phyloP scores from a whole-genome alignment of 1,140 invertebrate genomes.

The Zophobas atratus region DNA sequence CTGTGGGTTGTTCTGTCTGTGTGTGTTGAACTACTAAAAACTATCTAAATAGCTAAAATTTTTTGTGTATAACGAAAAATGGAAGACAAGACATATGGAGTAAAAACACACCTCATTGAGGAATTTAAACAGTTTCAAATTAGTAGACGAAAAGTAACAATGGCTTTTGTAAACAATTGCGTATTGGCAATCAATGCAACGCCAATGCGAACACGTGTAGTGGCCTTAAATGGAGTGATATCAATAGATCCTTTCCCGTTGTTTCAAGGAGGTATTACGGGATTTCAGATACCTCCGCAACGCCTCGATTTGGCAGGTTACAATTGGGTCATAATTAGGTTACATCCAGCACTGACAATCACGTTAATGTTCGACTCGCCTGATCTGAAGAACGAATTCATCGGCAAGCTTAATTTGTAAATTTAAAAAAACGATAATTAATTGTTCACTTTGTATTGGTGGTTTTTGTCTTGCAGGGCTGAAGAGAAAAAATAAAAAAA shows the following conservation, averaged over 20 bases:
- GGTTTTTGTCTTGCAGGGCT: no score
- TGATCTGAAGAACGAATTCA: background rate
- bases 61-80: constrained; percentile 23
- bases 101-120: constrained; percentile 25
- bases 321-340: background rate
- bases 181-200: background rate
- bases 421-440: constrained; percentile 17
- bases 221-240: background rate
- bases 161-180: constrained; percentile 1
- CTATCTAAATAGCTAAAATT: constrained; percentile 21
- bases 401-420: constrained; percentile 10
- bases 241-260: background rate
- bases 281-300: background rate
- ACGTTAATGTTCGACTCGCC: background rate
- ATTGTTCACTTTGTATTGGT: background rate
- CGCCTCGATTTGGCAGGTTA: background rate
- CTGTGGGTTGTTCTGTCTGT: background rate
- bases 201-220: background rate
- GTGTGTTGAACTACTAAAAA: background rate
- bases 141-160: constrained; percentile 5
- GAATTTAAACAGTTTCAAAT: constrained; percentile 20
- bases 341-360: background rate
- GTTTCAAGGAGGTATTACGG: background rate
- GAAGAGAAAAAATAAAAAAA: no score
- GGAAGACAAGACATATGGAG: constrained; percentile 17